Conservation (phyloP, 2,797 vertebrate genomes). For the Neosilurus mollespiculum region DNA sequence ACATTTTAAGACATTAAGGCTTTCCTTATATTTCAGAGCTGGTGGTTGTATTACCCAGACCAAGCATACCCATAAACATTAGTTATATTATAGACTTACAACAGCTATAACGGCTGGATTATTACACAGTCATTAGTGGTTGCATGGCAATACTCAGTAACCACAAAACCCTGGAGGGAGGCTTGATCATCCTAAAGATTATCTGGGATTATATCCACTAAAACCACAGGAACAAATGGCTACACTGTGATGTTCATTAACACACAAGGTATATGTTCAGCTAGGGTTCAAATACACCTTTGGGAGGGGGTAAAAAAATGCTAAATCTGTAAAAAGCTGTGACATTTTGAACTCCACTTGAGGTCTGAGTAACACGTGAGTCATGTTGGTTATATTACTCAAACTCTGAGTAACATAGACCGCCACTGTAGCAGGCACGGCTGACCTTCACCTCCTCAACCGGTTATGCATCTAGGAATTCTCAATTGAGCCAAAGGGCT, state of each 20-base stretch:
- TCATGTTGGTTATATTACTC: constrained; percentile 11
- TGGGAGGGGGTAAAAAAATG: not conserved
- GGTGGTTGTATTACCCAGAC: not conserved
- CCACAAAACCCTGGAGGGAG: constrained; percentile 3
- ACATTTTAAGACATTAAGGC: not conserved
- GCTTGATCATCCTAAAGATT: constrained; percentile 12
- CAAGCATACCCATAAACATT: not conserved
- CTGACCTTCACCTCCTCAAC: constrained; percentile 14
- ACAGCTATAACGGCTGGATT: not conserved
- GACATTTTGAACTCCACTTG: constrained; percentile 6
- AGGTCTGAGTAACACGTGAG: constrained; percentile 12
- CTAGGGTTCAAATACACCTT: not conserved
- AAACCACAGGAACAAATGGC: constrained; percentile 20
- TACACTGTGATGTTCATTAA: not conserved
- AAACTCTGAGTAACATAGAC: constrained; percentile 20
- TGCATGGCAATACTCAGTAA: not conserved
- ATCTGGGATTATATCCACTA: constrained; percentile 29
- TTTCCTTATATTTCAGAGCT: not conserved
- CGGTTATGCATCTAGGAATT: constrained; percentile 19
- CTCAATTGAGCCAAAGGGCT: constrained; percentile 25
- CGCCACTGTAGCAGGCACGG: not conserved
- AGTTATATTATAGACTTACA: not conserved
- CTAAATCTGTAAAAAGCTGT: not conserved
- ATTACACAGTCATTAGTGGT: not conserved
- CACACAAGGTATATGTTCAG: not conserved